Conservation (phyloP, 2,797 vertebrate species). For the Tragelaphus oryx region DNA sequence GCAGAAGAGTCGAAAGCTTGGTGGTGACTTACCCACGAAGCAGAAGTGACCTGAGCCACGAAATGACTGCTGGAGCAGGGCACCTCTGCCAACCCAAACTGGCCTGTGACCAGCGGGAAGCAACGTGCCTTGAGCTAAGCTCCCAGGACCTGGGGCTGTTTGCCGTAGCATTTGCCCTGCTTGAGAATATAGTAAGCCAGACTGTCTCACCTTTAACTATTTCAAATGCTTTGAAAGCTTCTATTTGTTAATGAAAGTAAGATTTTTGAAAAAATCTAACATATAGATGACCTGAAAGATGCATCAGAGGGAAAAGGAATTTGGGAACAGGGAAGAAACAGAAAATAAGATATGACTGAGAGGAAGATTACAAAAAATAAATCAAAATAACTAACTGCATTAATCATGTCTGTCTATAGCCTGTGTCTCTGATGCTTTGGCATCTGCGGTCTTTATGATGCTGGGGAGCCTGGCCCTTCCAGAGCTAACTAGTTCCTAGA, state of each 20-base stretch:
- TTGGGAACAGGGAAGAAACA: neutral
- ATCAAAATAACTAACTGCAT: neutral
- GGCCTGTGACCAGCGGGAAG: neutral
- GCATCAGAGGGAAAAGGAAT: neutral
- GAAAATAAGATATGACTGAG: neutral
- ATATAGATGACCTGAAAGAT: neutral
- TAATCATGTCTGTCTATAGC: neutral
- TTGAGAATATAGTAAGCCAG: neutral
- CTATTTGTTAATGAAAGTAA: neutral
- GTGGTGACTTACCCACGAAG: neutral
- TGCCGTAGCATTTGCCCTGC: neutral
- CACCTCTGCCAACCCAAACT: neutral
- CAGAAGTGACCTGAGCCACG: neutral
- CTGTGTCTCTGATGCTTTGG: neutral
- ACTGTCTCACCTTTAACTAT: neutral
- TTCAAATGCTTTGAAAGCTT: neutral
- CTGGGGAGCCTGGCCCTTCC: neutral
- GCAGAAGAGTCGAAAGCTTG: neutral
- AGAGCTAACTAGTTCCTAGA: neutral
- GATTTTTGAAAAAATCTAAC: neutral
- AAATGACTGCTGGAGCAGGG: neutral
- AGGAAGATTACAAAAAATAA: neutral
- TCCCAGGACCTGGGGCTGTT: too few relatives aligned
- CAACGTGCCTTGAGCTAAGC: neutral
- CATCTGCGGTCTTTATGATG: neutral